Evolutionary conservation across 2,797 vertebrate species (phyloP), one percentile per base, ranked within the genome.

Genomic region (Gila robusta): DNA sequence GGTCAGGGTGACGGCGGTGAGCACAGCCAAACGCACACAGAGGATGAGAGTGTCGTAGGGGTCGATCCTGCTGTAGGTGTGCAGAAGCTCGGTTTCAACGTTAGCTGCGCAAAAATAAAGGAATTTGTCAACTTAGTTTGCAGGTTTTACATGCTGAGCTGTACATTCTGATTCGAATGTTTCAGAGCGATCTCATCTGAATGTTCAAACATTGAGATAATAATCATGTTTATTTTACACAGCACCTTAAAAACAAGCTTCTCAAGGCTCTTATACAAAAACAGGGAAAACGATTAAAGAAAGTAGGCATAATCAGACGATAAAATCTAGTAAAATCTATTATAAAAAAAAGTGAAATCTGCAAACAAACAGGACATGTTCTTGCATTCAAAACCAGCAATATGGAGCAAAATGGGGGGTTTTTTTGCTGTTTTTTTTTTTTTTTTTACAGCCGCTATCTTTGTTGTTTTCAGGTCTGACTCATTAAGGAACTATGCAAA

Each of bases 1-100:
- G 0, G 98, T 99, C 90, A 99, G 96, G 0, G 98, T 99, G 91
- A 99, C 98, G 0, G 98, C 98, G 0, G 96, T 98, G 90, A 99
- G 96, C 90, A 99, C 98, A 0, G 98, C 98, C 90, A 99, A 95
- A 4, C 98, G 96, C 87, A 99, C 98, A 0, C 98, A 98, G 89
- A 99, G 95, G 91, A 99, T 97, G 87, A 99, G 93, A 64, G 96
- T 96, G 14, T 99, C 98, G 0, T 97, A 98, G 0, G 97, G 95
- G 83, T 99, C 97, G 79, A 99, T 98, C 5, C 95, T 94, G 93
- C 88, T 98, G 95, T 99, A 99, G 0, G 98, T 99, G 92, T 99
- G 98, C 90, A 99, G 96, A 83, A 99, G 94, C 90, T 99, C 98
- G 0, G 98, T 91, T 91, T 99, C 98, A 88, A 99, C 98, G 0